Evolutionary conservation across 2,797 vertebrate genomes (phyloP).

Genomic region (Xerus rutilus): DNA sequence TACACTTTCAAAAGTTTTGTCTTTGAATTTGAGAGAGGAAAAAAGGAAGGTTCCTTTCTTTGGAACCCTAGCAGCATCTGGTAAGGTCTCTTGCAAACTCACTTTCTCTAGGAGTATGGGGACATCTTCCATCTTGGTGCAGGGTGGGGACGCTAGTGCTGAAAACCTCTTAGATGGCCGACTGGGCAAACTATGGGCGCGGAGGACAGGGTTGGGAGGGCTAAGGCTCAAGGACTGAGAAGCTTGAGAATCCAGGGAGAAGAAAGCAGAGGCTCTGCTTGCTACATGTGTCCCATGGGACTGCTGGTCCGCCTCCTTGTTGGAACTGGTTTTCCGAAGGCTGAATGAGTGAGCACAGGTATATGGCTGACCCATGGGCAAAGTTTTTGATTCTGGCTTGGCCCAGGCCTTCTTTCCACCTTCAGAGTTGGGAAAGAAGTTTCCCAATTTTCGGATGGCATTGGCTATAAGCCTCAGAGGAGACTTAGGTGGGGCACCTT

Average conservation of each 20-base stretch:
- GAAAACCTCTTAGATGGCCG: conserved; percentile 5
- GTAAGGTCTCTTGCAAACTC: conserved; percentile 85
- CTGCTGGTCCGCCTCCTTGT: conserved; percentile 60
- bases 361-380: conserved; percentile 68
- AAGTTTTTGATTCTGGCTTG: conserved; percentile 76
- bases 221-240: neutral
- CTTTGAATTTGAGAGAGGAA: conserved; percentile 90
- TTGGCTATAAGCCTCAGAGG: conserved; percentile 86
- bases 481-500: conserved; percentile 79
- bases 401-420: conserved; percentile 76
- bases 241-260: neutral
- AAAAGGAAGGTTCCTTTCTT: conserved; percentile 87
- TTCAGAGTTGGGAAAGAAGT: conserved; percentile 75
- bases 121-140: conserved; percentile 86
- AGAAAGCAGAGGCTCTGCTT: conserved; percentile 42
- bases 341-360: conserved; percentile 59
- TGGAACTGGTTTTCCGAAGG: conserved; percentile 74
- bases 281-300: neutral
- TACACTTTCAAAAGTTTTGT: conserved; percentile 68
- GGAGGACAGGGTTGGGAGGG: conserved; percentile 3
- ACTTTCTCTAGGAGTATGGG: conserved; percentile 89
- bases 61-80: conserved; percentile 63
- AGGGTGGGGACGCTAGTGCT: neutral
- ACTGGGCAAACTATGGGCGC: conserved; percentile 69
- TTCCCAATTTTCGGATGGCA: conserved; percentile 85